Conservation (phyloP, 2,888 invertebrate species). For the Pollenia labialis region DNA sequence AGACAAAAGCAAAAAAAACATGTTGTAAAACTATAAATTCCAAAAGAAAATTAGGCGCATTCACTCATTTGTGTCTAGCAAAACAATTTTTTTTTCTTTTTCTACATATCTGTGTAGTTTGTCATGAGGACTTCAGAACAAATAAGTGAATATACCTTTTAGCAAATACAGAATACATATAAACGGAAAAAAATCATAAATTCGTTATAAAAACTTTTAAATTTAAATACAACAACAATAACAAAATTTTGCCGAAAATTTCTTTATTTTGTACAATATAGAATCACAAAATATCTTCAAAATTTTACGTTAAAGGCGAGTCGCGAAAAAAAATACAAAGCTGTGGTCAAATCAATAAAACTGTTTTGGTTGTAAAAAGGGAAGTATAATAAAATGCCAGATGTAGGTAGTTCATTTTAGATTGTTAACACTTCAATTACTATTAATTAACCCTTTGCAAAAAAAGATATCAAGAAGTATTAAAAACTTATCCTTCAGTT, state of each 20-base stretch:
- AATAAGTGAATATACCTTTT: no score
- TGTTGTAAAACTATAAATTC: slow-evolving; percentile 27
- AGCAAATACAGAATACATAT: slow-evolving; percentile 3
- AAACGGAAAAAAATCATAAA: slow-evolving; percentile 19
- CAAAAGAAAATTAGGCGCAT: neutral
- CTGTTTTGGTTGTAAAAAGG: no score
- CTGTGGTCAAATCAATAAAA: no score
- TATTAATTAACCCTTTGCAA: no score
- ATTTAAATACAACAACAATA: slow-evolving; percentile 36
- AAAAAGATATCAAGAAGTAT: no score
- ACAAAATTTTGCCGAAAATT: slow-evolving; percentile 9
- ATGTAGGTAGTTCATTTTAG: no score
- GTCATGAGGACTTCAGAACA: no score
- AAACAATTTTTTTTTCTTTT: no score
- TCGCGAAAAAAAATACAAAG: neutral
- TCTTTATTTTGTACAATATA: slow-evolving; percentile 21
- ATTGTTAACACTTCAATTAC: no score
- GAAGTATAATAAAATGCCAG: no score
- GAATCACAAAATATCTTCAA: neutral
- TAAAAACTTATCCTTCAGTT: neutral
- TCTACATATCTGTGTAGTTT: no score
- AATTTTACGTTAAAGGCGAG: neutral
- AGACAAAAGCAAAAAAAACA: slow-evolving; percentile 27
- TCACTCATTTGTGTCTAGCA: no score
- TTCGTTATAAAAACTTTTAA: slow-evolving; percentile 28